phyloP scores from a whole-genome alignment of 2,797 vertebrate species.

The Poliocrania exsul region DNA sequence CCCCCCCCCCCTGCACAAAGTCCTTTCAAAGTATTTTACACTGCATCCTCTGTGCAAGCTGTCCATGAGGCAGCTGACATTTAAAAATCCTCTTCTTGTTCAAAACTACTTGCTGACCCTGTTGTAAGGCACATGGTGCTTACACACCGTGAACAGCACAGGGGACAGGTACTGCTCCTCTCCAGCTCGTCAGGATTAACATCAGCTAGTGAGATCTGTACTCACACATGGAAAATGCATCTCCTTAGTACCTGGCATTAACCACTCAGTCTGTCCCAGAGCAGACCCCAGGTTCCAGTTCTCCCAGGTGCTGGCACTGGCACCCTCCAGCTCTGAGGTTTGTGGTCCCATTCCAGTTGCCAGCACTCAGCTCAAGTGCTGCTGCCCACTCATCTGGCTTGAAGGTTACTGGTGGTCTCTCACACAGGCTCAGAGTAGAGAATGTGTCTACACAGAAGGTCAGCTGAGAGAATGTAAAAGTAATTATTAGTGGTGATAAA shows the following conservation, averaged over 20 bases:
- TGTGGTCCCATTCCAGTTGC: fast-evolving
- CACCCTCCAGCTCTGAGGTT: neutral
- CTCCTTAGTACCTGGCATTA: neutral
- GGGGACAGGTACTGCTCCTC: neutral
- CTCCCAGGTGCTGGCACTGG: neutral
- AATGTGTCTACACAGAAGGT: neutral
- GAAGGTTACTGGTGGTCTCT: neutral
- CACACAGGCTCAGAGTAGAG: fast-evolving
- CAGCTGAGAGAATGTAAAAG: neutral
- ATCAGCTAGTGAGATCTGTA: fast-evolving
- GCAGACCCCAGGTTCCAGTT: neutral
- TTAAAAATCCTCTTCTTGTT: neutral
- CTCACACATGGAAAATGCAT: neutral
- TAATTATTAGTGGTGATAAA: neutral
- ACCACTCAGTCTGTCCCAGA: neutral
- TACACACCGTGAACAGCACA: neutral
- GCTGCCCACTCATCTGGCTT: neutral
- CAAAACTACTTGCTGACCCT: neutral
- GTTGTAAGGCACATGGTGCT: neutral
- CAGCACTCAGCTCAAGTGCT: fast-evolving
- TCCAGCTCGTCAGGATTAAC: fast-evolving
- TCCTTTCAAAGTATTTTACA: neutral
- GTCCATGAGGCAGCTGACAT: no score
- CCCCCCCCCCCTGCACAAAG: no score
- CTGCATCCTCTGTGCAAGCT: neutral